Conservation (phyloP, 2,797 vertebrate genomes). For the Erethizon dorsatum region DNA sequence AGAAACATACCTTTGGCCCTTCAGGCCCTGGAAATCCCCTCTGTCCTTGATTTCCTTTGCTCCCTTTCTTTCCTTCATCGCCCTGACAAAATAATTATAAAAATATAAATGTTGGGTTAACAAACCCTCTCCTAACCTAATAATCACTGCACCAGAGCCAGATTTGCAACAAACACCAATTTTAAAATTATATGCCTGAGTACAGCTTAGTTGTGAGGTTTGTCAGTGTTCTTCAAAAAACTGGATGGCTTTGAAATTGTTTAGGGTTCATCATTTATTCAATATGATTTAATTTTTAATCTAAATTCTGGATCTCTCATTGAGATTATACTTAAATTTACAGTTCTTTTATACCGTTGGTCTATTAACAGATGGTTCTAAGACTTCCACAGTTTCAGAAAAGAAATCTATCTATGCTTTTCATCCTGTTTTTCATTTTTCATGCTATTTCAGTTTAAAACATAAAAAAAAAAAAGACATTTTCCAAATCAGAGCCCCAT, state of each 20-base stretch:
- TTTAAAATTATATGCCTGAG: background rate
- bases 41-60: conserved; percentile 89
- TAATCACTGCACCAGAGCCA: background rate
- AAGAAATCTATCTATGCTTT: conserved; percentile 40
- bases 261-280: conserved; percentile 4
- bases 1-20: conserved; percentile 92
- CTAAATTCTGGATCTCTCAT: conserved; percentile 6
- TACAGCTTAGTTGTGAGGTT: background rate
- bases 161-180: background rate
- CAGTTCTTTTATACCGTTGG: background rate
- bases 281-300: background rate
- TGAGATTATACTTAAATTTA: conserved; percentile 18
- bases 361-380: conserved; percentile 52
- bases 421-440: conserved; percentile 3
- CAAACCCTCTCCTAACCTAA: background rate
- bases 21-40: conserved; percentile 89
- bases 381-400: conserved; percentile 35
- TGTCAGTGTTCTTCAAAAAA: background rate
- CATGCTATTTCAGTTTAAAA: conserved; percentile 63
- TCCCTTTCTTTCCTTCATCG: conserved; percentile 92
- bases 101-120: background rate
- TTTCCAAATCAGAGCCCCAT: conserved; percentile 49
- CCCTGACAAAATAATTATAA: conserved; percentile 89
- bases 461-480: conserved; percentile 33
- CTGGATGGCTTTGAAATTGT: background rate